A percentile compares a stretch with the other conserved stretches of the same genome.
Conservation (phyloP, 1,140 invertebrate genomes). For the Tetragnatha versicolor region DNA sequence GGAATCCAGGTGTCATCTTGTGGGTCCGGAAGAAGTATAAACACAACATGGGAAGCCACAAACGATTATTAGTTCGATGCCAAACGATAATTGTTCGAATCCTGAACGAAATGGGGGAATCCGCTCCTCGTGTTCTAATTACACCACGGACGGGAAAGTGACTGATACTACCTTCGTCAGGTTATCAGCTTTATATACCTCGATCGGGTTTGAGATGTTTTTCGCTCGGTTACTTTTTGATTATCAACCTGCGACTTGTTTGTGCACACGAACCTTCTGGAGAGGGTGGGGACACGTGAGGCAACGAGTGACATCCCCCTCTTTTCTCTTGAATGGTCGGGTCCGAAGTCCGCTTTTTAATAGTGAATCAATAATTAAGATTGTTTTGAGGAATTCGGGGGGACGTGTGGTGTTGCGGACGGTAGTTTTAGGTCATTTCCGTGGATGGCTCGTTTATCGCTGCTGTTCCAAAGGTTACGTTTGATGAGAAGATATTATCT, state of each 20-base stretch:
- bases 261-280: slow-evolving; percentile 31
- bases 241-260: slow-evolving; percentile 21
- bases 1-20: slow-evolving; percentile 6
- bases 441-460: too few relatives aligned
- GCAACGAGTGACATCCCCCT: slow-evolving; percentile 12
- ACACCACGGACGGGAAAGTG: background rate
- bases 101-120: background rate
- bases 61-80: background rate
- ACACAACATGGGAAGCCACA: slow-evolving; percentile 29
- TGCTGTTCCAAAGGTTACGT: too few relatives aligned
- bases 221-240: slow-evolving; percentile 32
- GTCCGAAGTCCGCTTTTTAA: slow-evolving; percentile 30
- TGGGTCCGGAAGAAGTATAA: slow-evolving; percentile 25
- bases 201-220: slow-evolving; percentile 15
- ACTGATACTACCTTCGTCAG: background rate
- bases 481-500: too few relatives aligned
- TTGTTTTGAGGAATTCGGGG: too few relatives aligned
- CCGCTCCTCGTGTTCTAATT: background rate
- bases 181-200: slow-evolving; percentile 31
- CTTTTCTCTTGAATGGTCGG: background rate
- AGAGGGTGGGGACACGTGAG: slow-evolving; percentile 15
- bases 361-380: slow-evolving; percentile 33
- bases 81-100: background rate
- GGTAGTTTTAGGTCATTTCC: too few relatives aligned
- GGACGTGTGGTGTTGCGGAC: too few relatives aligned